These are phyloP conservation scores for Luidia sarsii DNA, from an alignment of 53 echinoderm and acorn worm species.

Conservation along the genomic window DNA sequence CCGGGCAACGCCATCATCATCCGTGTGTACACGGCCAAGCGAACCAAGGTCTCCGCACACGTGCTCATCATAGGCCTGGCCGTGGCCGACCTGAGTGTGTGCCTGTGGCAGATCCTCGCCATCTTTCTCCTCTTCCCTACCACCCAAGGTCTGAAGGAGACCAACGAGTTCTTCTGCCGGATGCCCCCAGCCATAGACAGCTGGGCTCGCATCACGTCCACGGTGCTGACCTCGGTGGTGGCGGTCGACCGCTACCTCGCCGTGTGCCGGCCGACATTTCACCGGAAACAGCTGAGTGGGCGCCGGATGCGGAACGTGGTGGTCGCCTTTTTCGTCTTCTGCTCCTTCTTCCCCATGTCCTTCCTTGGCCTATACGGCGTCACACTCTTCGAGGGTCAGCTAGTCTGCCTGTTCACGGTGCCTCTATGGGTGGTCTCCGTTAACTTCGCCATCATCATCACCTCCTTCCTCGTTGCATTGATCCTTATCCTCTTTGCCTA, in stretches of 20 bases:
- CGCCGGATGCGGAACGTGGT: constrained; percentile 5
- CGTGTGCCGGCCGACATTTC: constrained; percentile 40
- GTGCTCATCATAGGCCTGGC: constrained; percentile 40
- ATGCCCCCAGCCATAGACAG: background rate
- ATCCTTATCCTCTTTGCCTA: background rate
- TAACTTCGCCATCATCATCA: background rate
- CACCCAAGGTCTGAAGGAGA: background rate
- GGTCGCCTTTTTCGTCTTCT: background rate
- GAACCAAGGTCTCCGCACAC: constrained; percentile 21
- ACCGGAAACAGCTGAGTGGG: background rate
- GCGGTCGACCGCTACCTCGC: constrained; percentile 45
- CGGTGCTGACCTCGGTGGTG: constrained; percentile 13
- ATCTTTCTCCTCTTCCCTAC: constrained; percentile 4
- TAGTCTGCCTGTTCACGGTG: background rate
- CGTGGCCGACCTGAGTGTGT: constrained; percentile 14
- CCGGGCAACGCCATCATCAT: constrained; percentile 32
- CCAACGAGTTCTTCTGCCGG: constrained; percentile 33
- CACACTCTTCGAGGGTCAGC: background rate
- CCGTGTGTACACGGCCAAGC: constrained; percentile 21
- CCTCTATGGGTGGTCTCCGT: background rate
- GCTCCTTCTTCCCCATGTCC: background rate
- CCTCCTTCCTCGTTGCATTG: background rate
- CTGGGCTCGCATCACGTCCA: constrained; percentile 12
- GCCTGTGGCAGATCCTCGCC: background rate
- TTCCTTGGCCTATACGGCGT: background rate